Evolutionary conservation across 2,113 vertebrate species (phyloP).

Genomic region (Abramis brama): DNA sequence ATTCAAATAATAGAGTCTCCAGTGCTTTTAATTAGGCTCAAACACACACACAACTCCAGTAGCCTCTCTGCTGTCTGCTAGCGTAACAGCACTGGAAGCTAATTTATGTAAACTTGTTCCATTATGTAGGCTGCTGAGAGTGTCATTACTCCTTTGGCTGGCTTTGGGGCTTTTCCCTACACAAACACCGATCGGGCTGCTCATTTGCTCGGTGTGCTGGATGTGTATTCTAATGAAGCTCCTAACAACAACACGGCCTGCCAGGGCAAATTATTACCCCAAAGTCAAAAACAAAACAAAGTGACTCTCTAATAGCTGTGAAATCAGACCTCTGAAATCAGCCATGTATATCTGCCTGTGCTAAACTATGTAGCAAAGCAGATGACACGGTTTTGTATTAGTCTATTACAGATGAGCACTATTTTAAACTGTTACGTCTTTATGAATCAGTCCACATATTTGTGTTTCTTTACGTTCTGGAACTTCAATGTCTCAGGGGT

Average conservation of each 20-base stretch:
- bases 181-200: conserved; percentile 69
- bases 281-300: conserved; percentile 81
- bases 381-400: conserved; percentile 52
- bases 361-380: conserved; percentile 73
- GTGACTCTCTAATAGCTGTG: conserved; percentile 66
- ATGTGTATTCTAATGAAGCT: conserved; percentile 79
- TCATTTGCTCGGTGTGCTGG: conserved; percentile 78
- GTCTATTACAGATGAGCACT: conserved; percentile 72
- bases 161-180: conserved; percentile 66
- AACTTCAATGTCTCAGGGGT: background rate
- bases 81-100: conserved; percentile 71
- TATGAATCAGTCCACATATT: conserved; percentile 28
- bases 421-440: conserved; percentile 71
- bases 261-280: conserved; percentile 82
- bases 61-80: conserved; percentile 66
- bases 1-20: conserved; percentile 59
- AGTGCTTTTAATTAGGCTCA: conserved; percentile 72
- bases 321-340: conserved; percentile 66
- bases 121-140: conserved; percentile 78
- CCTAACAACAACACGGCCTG: conserved; percentile 80
- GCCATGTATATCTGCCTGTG: conserved; percentile 73
- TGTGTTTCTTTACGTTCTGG: background rate
- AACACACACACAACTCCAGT: conserved; percentile 63
- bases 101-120: conserved; percentile 81
- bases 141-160: conserved; percentile 73